These are phyloP conservation scores for Neopipo cinnamomea DNA, from an alignment of 2,113 vertebrate species.

Conservation along the genomic window DNA sequence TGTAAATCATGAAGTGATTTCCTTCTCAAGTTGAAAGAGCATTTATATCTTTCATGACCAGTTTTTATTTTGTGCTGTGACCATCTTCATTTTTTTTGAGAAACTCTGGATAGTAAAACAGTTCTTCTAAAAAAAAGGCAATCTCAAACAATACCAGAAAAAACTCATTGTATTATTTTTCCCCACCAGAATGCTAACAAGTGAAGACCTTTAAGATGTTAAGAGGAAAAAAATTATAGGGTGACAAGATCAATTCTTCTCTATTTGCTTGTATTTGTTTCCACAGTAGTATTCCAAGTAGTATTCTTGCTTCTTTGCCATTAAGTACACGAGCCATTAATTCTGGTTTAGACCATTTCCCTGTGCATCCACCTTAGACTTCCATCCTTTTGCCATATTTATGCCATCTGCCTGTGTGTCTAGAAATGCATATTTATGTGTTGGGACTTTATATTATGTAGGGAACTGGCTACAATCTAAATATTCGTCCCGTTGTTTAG, in stretches of 20 bases:
- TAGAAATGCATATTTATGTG: background rate
- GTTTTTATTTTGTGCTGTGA: slow-evolving; percentile 15
- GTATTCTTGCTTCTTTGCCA: background rate
- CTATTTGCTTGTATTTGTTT: background rate
- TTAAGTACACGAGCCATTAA: background rate
- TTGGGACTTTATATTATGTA: background rate
- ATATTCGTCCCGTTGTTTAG: background rate
- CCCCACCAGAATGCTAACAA: background rate
- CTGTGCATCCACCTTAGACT: background rate
- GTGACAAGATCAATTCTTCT: background rate
- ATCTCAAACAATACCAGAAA: background rate
- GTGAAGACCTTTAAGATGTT: background rate
- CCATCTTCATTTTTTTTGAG: slow-evolving; percentile 26
- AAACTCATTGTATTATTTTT: background rate
- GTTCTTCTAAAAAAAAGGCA: background rate
- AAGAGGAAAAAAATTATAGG: background rate
- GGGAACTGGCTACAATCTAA: background rate
- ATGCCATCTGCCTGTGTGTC: background rate
- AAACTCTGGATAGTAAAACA: background rate
- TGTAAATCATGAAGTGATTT: slow-evolving; percentile 46
- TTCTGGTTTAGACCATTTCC: background rate
- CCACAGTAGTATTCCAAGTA: background rate
- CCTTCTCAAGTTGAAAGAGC: slow-evolving; percentile 22
- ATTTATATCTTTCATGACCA: slow-evolving; percentile 40
- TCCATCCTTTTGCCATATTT: background rate